Evolutionary conservation across 2,797 vertebrate genomes (phyloP), one percentile per base, ranked within the genome.

Genomic region (Bucorvus abyssinicus): DNA sequence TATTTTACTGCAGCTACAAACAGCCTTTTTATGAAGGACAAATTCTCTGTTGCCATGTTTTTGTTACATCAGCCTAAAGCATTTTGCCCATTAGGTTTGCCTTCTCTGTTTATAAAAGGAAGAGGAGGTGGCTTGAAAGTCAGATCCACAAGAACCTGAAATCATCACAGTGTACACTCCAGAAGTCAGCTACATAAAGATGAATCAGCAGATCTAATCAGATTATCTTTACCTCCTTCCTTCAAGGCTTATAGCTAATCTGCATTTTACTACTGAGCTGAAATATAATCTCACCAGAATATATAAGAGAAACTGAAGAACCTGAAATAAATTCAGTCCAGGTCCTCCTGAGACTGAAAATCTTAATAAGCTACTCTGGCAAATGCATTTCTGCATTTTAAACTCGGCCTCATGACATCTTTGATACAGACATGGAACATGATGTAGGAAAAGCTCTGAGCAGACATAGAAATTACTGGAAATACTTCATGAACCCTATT

Each of bases 371-470:
- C 8, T 82, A 7, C 80, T 74, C 32, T 78, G 76, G 27, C 36
- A 36, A 92, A 82, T 55, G 22, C 12, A 76, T 71, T 96, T 89
- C 59, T 87, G 26, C 56, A 60, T 85, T 95, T 84, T 49, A 87
- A 91, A 64, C 56, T 76, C 49, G 93, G 17, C 7, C 20, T 83
- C 40, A 49, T 40, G 36, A 84, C 12, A 27, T 26, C 34, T 84
- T 89, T 76, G n/a, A 82, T 29, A 70, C 12, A 13, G 6, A 74
- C 87, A 26, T 12, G 9, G 36, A 57, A 68, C 9, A 40, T 30
- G 21, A 29, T 74, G 38, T 50, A 91, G 19, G 32, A 94, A 93
- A 87, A 36, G 16, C 34, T 87, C 36, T 74, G 17, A 80, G 10
- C 14, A 85, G 56, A 60, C 1, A 2, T 15, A 80, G n/a, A 73